These are phyloP conservation scores for Antheraea assamensis DNA, from an alignment of 2,888 invertebrate species.

Conservation along the genomic window DNA sequence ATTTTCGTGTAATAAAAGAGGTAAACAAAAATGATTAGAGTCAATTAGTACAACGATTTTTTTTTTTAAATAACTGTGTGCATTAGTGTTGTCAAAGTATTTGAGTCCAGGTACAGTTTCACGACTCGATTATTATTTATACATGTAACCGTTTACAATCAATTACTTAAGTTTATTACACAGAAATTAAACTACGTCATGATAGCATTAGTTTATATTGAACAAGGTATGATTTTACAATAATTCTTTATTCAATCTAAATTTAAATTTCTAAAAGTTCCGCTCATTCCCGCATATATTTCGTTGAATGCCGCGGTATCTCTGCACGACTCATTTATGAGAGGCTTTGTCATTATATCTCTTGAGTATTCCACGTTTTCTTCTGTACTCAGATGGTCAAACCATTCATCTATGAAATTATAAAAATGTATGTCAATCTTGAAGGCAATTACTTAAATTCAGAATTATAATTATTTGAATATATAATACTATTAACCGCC, in stretches of 20 bases:
- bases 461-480: too few species aligned
- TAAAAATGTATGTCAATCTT: background rate
- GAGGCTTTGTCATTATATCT: slow-evolving; percentile 28
- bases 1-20: too few species aligned
- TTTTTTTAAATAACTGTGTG: too few species aligned
- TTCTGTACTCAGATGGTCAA: slow-evolving; percentile 22
- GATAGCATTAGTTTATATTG: background rate
- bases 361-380: slow-evolving; percentile 26
- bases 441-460: background rate
- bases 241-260: slow-evolving; percentile 29
- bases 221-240: slow-evolving; percentile 1
- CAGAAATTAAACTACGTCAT: background rate
- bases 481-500: too few species aligned
- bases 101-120: too few species aligned
- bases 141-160: too few species aligned
- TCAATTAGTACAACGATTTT: too few species aligned
- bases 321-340: slow-evolving; percentile 30
- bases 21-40: too few species aligned
- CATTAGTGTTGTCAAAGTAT: too few species aligned
- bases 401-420: slow-evolving; percentile 26
- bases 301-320: slow-evolving; percentile 31
- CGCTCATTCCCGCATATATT: slow-evolving; percentile 36
- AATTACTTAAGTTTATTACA: too few species aligned
- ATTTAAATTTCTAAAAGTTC: slow-evolving; percentile 35
- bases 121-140: too few species aligned